Conservation (phyloP, 2,797 vertebrate species). For the Pangasius sanitwongsei region DNA sequence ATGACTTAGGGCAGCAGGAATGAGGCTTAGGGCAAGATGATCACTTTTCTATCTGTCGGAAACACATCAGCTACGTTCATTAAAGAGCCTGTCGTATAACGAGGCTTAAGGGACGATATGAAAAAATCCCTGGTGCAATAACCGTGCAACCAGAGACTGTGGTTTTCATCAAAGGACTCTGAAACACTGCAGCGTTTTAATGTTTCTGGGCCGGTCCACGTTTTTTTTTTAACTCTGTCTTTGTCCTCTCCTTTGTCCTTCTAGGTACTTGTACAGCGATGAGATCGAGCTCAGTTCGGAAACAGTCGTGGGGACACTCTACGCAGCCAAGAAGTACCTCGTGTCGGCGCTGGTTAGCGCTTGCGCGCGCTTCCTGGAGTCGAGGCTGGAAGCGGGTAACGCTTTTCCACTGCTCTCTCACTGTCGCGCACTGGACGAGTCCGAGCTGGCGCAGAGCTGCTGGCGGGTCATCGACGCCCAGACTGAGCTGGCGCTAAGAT, state of each 20-base stretch:
- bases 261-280: slow-evolving; percentile 96
- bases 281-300: slow-evolving; percentile 96
- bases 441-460: slow-evolving; percentile 92
- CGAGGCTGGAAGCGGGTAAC: slow-evolving; percentile 93
- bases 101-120: not conserved
- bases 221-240: not conserved
- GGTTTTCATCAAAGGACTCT: not conserved
- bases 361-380: slow-evolving; percentile 95
- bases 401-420: slow-evolving; percentile 96
- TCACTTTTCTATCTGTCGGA: not conserved
- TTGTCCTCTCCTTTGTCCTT: not conserved
- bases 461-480: slow-evolving; percentile 99
- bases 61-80: slow-evolving; percentile 16
- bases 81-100: not conserved
- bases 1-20: slow-evolving; percentile 30
- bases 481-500: slow-evolving; percentile 90
- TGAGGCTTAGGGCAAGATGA: not conserved
- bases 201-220: not conserved
- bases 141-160: not conserved
- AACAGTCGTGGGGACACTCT: slow-evolving; percentile 93
- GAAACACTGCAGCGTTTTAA: not conserved
- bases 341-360: slow-evolving; percentile 92
- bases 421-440: slow-evolving; percentile 96
- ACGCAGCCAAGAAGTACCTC: slow-evolving; percentile 98
- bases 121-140: not conserved